A percentile compares a stretch with the other conserved stretches of the same genome.
phyloP scores from a whole-genome alignment of 1,140 invertebrate species.

The Drosophila pachea region DNA sequence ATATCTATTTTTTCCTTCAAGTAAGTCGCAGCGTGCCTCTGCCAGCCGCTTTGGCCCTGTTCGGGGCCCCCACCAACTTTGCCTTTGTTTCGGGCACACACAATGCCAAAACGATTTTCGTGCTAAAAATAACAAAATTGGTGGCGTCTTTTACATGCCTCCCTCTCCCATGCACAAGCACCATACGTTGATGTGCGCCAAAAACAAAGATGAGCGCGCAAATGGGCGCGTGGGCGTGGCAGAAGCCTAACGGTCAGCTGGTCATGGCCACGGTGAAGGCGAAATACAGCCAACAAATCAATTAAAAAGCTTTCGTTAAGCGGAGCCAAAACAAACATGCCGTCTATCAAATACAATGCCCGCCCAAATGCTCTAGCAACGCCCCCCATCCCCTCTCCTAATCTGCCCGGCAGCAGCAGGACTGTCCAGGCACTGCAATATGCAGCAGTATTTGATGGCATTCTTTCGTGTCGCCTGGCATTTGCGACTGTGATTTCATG shows the following conservation, averaged over 20 bases:
- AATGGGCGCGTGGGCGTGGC: neutral
- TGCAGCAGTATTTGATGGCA: slow-evolving; percentile 44
- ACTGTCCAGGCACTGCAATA: too few relatives aligned
- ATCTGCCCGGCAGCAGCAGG: neutral
- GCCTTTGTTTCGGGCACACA: slow-evolving; percentile 31
- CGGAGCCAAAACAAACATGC: slow-evolving; percentile 18
- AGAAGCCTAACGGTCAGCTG: slow-evolving; percentile 46
- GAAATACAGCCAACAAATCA: slow-evolving; percentile 61
- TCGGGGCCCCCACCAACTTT: neutral
- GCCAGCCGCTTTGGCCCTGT: neutral
- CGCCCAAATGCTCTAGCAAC: neutral
- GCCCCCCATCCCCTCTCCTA: neutral
- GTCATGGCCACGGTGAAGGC: slow-evolving; percentile 76
- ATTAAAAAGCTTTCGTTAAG: slow-evolving; percentile 63
- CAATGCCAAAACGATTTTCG: slow-evolving; percentile 70
- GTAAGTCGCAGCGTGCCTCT: too few relatives aligned
- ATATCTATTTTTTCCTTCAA: too few relatives aligned
- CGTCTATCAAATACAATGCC: slow-evolving; percentile 2
- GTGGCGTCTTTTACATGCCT: slow-evolving; percentile 59
- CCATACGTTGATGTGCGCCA: slow-evolving; percentile 33
- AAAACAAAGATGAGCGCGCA: slow-evolving; percentile 20
- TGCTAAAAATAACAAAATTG: slow-evolving; percentile 75
- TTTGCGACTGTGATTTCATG: slow-evolving; percentile 50
- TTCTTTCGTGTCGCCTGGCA: slow-evolving; percentile 59
- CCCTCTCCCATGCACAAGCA: neutral